Conservation (phyloP, 2,113 vertebrate species). For the Promerops cafer region DNA sequence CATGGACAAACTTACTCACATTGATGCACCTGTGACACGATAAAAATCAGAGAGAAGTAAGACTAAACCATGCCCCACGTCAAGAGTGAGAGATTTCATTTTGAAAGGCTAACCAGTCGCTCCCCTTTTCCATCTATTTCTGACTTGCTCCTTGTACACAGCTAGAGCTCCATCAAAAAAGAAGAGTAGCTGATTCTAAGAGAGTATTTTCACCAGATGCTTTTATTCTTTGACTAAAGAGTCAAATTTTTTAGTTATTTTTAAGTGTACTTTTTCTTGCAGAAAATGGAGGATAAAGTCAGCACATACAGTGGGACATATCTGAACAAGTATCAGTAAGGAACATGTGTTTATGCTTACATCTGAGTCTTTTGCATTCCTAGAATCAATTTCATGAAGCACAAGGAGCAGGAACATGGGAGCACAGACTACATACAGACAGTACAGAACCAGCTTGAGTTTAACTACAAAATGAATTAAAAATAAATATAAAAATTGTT, state of each 20-base stretch:
- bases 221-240: not conserved
- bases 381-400: not conserved
- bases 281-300: not conserved
- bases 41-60: not conserved
- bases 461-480: not conserved
- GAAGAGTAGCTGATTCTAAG: not conserved
- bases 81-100: not conserved
- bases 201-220: not conserved
- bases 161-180: not conserved
- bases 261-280: not conserved
- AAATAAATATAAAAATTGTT: not conserved
- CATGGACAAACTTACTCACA: not conserved
- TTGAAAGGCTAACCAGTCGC: not conserved
- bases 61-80: not conserved
- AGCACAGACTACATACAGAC: not conserved
- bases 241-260: not conserved
- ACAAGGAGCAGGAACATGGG: not conserved
- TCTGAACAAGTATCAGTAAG: not conserved
- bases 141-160: not conserved
- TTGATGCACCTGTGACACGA: not conserved
- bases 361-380: not conserved
- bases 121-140: not conserved
- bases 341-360: not conserved
- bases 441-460: not conserved
- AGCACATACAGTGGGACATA: not conserved